These are phyloP conservation scores for Cinclus cinclus DNA, from an alignment of 2,113 vertebrate genomes.

Conservation along the genomic window DNA sequence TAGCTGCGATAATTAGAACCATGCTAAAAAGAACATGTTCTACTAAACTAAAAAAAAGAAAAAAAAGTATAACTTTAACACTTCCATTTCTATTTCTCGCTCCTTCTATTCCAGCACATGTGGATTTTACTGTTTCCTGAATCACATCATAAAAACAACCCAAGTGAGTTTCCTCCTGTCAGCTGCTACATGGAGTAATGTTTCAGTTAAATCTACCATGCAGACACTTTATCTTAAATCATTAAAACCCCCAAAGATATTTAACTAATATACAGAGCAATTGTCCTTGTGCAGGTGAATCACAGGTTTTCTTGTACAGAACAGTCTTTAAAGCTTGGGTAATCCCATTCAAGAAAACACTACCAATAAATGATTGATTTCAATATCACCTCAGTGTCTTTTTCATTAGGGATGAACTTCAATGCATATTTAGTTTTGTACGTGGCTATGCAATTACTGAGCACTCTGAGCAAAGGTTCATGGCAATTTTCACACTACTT, in stretches of 20 bases:
- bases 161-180: neutral
- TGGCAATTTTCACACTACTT: neutral
- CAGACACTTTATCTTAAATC: neutral
- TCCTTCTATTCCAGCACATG: neutral
- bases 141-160: neutral
- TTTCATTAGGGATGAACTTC: neutral
- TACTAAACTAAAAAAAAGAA: neutral
- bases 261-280: neutral
- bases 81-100: neutral
- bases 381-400: neutral
- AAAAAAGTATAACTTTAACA: neutral
- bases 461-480: neutral
- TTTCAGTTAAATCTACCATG: neutral
- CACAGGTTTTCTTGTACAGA: neutral
- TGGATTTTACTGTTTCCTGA: neutral
- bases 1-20: neutral
- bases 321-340: neutral
- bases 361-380: neutral
- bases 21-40: neutral
- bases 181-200: neutral
- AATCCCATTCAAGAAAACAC: neutral
- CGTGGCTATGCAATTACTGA: neutral
- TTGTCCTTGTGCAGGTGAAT: neutral
- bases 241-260: neutral
- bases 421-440: neutral